phyloP scores from a whole-genome alignment of 2,888 invertebrate species.

The Thelaira solivaga region DNA sequence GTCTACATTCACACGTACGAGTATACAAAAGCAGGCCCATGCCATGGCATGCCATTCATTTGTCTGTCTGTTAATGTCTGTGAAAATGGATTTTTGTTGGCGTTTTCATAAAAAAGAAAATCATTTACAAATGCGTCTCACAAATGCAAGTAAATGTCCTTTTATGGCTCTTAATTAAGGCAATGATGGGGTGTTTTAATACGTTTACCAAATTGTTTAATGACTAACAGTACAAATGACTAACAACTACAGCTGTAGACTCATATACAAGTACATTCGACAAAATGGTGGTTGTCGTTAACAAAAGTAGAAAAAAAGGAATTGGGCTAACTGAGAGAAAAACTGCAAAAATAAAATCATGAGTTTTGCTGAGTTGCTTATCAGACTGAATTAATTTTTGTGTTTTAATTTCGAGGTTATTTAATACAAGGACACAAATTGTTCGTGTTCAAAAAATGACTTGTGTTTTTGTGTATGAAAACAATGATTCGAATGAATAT shows the following conservation, averaged over 20 bases:
- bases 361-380: slow-evolving; percentile 45
- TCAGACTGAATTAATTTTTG: slow-evolving; percentile 52
- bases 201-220: slow-evolving; percentile 75
- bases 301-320: too few relatives aligned
- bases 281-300: slow-evolving; percentile 40
- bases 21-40: too few relatives aligned
- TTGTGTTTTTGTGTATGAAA: slow-evolving; percentile 46
- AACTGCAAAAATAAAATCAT: background rate
- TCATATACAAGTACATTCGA: slow-evolving; percentile 7
- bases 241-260: background rate
- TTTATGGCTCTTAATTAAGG: slow-evolving; percentile 77
- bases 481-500: slow-evolving; percentile 54
- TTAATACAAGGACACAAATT: slow-evolving; percentile 11
- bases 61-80: slow-evolving; percentile 54
- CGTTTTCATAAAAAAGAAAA: background rate
- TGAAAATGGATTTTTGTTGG: slow-evolving; percentile 60
- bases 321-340: background rate
- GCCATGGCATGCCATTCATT: too few relatives aligned
- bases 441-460: slow-evolving; percentile 21
- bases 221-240: slow-evolving; percentile 65
- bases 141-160: slow-evolving; percentile 75
- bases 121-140: slow-evolving; percentile 65
- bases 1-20: background rate
- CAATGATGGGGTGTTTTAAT: slow-evolving; percentile 77
- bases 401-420: slow-evolving; percentile 21